Conservation (phyloP, 2,888 invertebrate genomes). For the Tenthredo livida region DNA sequence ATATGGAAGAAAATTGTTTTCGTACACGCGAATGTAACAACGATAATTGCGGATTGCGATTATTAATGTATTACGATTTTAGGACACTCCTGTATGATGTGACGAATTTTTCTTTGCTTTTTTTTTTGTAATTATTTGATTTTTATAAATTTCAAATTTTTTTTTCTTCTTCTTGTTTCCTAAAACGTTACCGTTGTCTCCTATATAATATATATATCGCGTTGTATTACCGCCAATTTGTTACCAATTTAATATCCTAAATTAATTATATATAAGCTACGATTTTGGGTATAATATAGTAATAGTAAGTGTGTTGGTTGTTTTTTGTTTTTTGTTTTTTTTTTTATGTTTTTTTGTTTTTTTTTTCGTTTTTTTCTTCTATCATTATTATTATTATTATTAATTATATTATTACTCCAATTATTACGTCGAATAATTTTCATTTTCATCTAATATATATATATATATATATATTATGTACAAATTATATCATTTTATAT, state of each 20-base stretch:
- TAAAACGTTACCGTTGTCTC: not conserved
- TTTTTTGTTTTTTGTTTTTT: not conserved
- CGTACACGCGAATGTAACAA: not conserved
- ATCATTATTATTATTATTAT: not conserved
- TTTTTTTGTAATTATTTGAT: not conserved
- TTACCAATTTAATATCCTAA: conserved; percentile 9
- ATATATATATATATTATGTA: not conserved
- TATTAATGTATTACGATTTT: not conserved
- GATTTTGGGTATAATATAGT: conserved; percentile 19
- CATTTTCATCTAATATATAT: not conserved
- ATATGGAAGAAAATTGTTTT: conserved; percentile 3
- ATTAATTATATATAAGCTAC: conserved; percentile 9
- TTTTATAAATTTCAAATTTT: not conserved
- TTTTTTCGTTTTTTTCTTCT: not conserved
- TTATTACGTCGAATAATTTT: conserved; percentile 2
- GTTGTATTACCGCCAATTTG: not conserved
- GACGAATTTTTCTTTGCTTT: not conserved
- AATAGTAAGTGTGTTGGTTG: not conserved
- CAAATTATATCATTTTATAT: not conserved
- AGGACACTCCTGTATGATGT: not conserved
- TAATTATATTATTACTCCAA: not conserved
- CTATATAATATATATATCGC: not conserved
- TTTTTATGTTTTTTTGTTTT: not conserved
- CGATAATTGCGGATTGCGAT: not conserved
- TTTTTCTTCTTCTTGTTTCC: not conserved